These are phyloP conservation scores for Bombylius major DNA, from an alignment of 2,888 invertebrate species.

Conservation along the genomic window DNA sequence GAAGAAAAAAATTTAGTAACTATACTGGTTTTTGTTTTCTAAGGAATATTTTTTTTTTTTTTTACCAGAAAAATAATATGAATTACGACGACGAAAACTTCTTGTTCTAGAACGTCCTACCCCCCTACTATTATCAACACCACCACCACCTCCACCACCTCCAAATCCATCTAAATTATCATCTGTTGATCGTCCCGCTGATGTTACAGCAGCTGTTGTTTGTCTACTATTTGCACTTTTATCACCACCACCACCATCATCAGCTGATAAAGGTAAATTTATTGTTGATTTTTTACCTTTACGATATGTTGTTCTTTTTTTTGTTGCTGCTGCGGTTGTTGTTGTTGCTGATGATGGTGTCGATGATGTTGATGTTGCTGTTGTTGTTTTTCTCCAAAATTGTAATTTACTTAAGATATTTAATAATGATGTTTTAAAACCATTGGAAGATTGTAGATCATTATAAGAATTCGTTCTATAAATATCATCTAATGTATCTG, in stretches of 20 bases:
- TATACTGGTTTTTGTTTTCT: too few species aligned
- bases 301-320: conserved; percentile 7
- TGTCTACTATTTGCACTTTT: conserved; percentile 16
- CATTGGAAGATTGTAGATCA: conserved; percentile 1
- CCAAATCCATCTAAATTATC: neutral
- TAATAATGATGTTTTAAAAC: conserved; percentile 21
- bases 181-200: neutral
- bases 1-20: too few species aligned
- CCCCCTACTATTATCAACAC: neutral
- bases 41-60: neutral
- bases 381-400: conserved; percentile 21
- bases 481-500: conserved; percentile 9
- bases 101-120: too few species aligned
- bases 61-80: conserved; percentile 35
- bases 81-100: conserved; percentile 28
- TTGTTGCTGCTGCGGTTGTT: too few species aligned
- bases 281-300: conserved; percentile 12
- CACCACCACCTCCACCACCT: neutral
- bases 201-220: conserved; percentile 11
- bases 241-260: conserved; percentile 9
- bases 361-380: conserved; percentile 5
- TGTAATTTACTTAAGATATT: conserved; percentile 24
- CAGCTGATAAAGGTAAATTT: conserved; percentile 6
- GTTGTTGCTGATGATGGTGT: conserved; percentile 9
- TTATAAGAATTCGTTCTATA: neutral